phyloP scores from a whole-genome alignment of 2,797 vertebrate species.

The Alosa sapidissima region DNA sequence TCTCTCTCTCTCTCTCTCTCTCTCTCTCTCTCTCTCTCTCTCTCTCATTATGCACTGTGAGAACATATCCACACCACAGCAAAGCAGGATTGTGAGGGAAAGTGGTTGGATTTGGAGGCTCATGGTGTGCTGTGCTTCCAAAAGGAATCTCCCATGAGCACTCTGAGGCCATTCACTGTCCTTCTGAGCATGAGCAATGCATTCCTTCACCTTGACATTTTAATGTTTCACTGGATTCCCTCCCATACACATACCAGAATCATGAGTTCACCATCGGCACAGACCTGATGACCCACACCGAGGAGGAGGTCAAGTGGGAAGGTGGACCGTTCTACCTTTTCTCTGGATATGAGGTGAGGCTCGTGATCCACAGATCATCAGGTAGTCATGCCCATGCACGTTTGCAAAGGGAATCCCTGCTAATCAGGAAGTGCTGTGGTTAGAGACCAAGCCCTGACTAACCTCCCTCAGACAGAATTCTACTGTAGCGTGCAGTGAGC shows the following conservation, averaged over 20 bases:
- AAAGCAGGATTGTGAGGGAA: neutral
- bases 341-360: conserved; percentile 69
- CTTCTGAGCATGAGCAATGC: neutral
- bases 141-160: neutral
- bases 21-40: neutral
- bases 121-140: neutral
- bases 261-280: conserved; percentile 71
- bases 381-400: neutral
- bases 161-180: neutral
- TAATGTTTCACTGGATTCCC: conserved; percentile 3
- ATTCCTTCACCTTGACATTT: conserved; percentile 4
- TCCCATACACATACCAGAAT: conserved; percentile 50
- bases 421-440: neutral
- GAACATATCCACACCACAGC: neutral
- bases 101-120: neutral
- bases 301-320: conserved; percentile 68
- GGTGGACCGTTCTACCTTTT: conserved; percentile 64
- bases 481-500: neutral
- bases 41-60: neutral
- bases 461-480: neutral
- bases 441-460: neutral
- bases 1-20: neutral
- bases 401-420: neutral
- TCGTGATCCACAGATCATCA: neutral
- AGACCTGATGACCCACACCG: conserved; percentile 70